phyloP scores from a whole-genome alignment of 1,140 invertebrate species.

The Bemisia tabaci region DNA sequence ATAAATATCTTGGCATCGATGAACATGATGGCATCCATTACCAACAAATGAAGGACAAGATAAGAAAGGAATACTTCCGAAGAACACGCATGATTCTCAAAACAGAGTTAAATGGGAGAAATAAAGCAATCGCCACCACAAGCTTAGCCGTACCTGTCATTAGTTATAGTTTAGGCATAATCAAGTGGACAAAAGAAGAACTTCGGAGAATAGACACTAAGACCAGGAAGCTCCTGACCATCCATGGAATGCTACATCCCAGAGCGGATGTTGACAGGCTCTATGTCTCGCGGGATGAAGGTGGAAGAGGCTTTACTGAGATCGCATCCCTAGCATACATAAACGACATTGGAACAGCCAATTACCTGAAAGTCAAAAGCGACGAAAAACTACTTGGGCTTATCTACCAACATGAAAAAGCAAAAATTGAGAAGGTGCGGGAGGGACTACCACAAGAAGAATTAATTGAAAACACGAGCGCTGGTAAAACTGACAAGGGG shows the following conservation, averaged over 20 bases:
- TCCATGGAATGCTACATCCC: conserved; percentile 11
- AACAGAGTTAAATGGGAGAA: conserved; percentile 3
- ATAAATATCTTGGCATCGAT: conserved; percentile 7
- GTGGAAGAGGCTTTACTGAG: conserved; percentile 3
- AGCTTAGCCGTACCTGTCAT: conserved; percentile 3
- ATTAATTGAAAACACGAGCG: no score
- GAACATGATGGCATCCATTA: background rate
- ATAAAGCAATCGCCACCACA: conserved; percentile 3
- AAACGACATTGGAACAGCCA: background rate
- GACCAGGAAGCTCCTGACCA: conserved; percentile 12
- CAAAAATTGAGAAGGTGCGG: no score
- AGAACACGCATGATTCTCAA: background rate
- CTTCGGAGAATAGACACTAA: conserved; percentile 6
- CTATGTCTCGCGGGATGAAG: conserved; percentile 10
- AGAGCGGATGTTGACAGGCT: conserved; percentile 14
- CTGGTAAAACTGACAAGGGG: no score
- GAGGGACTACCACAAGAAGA: no score
- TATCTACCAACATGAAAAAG: no score
- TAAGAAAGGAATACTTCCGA: conserved; percentile 1
- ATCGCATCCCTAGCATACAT: background rate
- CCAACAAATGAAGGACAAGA: background rate
- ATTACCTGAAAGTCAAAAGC: background rate
- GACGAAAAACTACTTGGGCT: background rate
- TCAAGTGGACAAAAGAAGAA: background rate
- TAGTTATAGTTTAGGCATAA: conserved; percentile 4